phyloP scores from a whole-genome alignment of 1,140 invertebrate genomes.

The Rhopalosiphum padi region DNA sequence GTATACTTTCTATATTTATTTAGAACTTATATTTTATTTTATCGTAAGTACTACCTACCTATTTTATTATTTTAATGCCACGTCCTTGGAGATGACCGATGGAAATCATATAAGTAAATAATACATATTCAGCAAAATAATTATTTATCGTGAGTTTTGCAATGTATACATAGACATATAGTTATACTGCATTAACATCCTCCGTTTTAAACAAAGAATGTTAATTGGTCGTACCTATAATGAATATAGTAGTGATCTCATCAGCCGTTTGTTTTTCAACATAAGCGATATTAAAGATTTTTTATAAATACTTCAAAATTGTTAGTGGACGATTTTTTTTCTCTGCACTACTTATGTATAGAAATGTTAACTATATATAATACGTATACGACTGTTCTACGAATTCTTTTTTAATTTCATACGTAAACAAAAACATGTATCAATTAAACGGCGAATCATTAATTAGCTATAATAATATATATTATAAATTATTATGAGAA shows the following conservation, averaged over 20 bases:
- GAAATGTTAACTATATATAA: neutral
- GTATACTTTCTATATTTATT: neutral
- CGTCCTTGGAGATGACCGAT: neutral
- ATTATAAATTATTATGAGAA: neutral
- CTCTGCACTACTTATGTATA: neutral
- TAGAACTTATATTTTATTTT: neutral
- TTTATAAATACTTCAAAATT: neutral
- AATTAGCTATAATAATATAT: neutral
- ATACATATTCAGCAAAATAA: conserved; percentile 12
- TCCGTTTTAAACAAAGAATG: neutral
- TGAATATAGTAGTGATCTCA: neutral
- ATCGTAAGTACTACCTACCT: neutral
- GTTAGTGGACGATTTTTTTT: neutral
- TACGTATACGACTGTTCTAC: neutral
- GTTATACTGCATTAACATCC: neutral
- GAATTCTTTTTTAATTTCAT: neutral
- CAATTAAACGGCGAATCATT: neutral
- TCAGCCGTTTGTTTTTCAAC: neutral
- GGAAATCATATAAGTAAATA: neutral
- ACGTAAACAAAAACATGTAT: neutral
- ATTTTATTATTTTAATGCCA: neutral
- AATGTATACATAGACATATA: neutral
- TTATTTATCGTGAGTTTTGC: neutral
- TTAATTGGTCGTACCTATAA: neutral
- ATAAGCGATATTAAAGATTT: neutral